phyloP scores from a whole-genome alignment of 1,140 invertebrate genomes.

The Druon quercuslanigerum region DNA sequence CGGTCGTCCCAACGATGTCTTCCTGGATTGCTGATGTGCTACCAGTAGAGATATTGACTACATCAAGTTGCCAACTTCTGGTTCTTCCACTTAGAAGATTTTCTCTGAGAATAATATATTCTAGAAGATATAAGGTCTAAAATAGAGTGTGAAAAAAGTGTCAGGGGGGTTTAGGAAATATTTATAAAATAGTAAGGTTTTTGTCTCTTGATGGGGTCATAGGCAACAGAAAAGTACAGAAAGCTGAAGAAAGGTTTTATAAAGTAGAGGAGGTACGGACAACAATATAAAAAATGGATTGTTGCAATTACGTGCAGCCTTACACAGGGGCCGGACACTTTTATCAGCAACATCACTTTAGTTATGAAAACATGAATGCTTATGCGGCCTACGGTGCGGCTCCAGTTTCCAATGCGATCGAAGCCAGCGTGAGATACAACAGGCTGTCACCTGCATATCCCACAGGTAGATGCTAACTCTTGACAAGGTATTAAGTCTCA shows the following conservation, averaged over 20 bases:
- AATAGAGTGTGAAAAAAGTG: neutral
- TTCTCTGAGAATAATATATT: constrained; percentile 6
- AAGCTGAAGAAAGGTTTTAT: neutral
- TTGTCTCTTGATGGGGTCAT: neutral
- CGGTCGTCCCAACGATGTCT: constrained; percentile 29
- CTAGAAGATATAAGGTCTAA: neutral
- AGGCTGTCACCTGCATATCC: constrained; percentile 63
- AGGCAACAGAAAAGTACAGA: neutral
- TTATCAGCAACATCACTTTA: constrained; percentile 70
- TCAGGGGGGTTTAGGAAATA: neutral
- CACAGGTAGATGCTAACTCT: constrained; percentile 56
- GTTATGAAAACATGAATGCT: constrained; percentile 67
- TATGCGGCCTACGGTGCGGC: constrained; percentile 61
- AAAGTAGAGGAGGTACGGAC: neutral
- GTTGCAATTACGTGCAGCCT: constrained; percentile 76
- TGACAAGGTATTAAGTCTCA: constrained; percentile 23
- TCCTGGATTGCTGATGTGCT: neutral
- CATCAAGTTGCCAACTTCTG: constrained; percentile 33
- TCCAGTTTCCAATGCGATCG: constrained; percentile 64
- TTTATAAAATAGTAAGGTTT: neutral
- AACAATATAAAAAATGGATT: constrained; percentile 69
- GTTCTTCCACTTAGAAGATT: constrained; percentile 35
- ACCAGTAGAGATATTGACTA: neutral
- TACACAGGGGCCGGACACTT: constrained; percentile 71
- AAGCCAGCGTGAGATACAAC: constrained; percentile 64